These are phyloP conservation scores for Tillus elongatus DNA, from an alignment of 2,888 invertebrate genomes.

Conservation along the genomic window DNA sequence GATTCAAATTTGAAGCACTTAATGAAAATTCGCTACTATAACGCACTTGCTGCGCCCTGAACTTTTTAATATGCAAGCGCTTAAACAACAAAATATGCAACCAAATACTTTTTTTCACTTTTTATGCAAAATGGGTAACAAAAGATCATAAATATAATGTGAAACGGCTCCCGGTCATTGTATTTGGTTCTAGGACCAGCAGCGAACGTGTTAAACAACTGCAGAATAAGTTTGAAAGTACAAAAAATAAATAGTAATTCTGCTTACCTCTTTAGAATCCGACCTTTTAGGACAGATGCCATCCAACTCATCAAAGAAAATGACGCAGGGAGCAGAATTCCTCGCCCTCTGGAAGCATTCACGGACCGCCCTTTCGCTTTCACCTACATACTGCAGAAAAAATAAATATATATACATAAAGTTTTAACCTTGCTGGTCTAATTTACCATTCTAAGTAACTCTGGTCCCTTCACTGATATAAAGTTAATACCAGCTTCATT, in stretches of 20 bases:
- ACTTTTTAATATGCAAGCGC: too few relatives aligned
- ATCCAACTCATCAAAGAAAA: constrained; percentile 98
- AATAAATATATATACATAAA: constrained; percentile 9
- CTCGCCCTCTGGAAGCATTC: constrained; percentile 90
- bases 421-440: too few relatives aligned
- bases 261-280: constrained; percentile 56
- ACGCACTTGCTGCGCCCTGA: too few relatives aligned
- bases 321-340: constrained; percentile 94
- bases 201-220: too few relatives aligned
- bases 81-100: too few relatives aligned
- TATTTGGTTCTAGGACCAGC: not conserved
- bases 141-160: not conserved
- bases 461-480: constrained; percentile 97
- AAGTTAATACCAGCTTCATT: constrained; percentile 99
- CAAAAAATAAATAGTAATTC: too few relatives aligned
- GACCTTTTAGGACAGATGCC: constrained; percentile 86
- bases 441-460: constrained; percentile 94
- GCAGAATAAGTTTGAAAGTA: too few relatives aligned
- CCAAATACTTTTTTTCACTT: not conserved
- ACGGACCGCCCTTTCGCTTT: constrained; percentile 95
- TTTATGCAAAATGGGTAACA: not conserved
- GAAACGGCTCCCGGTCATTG: not conserved
- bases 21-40: too few relatives aligned
- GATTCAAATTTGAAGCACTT: too few relatives aligned
- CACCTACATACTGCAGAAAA: constrained; percentile 79